Conservation (phyloP, 2,797 vertebrate species). For the Syngnathus acus region DNA sequence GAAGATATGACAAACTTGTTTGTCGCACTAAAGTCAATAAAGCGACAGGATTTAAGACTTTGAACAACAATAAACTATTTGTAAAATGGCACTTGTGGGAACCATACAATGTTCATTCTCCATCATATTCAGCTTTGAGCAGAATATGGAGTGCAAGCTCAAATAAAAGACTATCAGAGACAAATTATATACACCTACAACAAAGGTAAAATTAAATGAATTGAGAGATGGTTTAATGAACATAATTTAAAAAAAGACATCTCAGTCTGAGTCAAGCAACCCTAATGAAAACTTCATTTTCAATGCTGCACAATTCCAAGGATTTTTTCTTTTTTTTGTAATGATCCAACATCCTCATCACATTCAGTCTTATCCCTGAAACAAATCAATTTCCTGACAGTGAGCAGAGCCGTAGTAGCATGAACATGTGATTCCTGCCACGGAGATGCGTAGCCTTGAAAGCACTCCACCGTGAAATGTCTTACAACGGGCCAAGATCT, state of each 20-base stretch:
- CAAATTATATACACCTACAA: background rate
- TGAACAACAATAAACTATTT: background rate
- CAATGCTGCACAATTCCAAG: background rate
- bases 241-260: background rate
- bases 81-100: background rate
- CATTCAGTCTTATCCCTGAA: constrained; percentile 4
- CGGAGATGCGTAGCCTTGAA: constrained; percentile 35
- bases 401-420: constrained; percentile 39
- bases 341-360: background rate
- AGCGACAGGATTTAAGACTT: background rate
- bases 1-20: background rate
- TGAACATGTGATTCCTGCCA: constrained; percentile 43
- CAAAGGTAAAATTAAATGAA: background rate
- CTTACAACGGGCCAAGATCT: constrained; percentile 47
- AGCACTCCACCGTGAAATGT: constrained; percentile 49
- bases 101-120: background rate
- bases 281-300: background rate
- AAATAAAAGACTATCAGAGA: background rate
- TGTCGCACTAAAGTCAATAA: background rate
- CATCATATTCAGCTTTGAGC: background rate
- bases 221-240: background rate
- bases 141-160: background rate
- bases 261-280: background rate
- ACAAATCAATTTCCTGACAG: constrained; percentile 49
- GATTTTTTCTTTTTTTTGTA: background rate